Evolutionary conservation across 2,888 invertebrate species (phyloP).

Genomic region (Agrochola circellaris): DNA sequence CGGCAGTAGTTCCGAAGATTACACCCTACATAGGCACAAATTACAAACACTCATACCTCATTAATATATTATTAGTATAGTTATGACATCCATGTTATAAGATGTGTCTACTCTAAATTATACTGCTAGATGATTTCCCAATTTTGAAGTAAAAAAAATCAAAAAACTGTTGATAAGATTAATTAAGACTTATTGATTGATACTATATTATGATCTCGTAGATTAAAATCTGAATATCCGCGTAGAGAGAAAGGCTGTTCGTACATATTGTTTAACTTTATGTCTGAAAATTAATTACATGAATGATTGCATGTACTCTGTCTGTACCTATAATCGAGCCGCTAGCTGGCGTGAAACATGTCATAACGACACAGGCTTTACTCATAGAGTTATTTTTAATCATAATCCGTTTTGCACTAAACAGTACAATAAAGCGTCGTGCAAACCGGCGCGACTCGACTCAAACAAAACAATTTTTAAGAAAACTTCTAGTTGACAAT

Average conservation of each 20-base stretch:
- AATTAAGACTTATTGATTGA: background rate
- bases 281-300: conserved; percentile 42
- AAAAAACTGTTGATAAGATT: background rate
- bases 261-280: conserved; percentile 8
- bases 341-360: conserved; percentile 18
- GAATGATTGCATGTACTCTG: conserved; percentile 40
- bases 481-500: no score
- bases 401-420: conserved; percentile 1
- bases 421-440: no score
- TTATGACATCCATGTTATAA: no score
- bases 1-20: no score
- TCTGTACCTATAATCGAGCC: background rate
- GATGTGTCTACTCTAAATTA: background rate
- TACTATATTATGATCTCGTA: conserved; percentile 8
- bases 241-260: conserved; percentile 37
- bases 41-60: background rate
- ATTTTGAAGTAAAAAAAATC: background rate
- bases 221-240: conserved; percentile 28
- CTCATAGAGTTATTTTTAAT: conserved; percentile 18
- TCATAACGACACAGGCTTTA: background rate
- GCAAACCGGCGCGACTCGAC: no score
- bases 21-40: background rate
- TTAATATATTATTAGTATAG: no score
- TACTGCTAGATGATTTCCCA: background rate
- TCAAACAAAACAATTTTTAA: no score